phyloP scores from a whole-genome alignment of 2,113 vertebrate genomes.

The Procavia capensis region DNA sequence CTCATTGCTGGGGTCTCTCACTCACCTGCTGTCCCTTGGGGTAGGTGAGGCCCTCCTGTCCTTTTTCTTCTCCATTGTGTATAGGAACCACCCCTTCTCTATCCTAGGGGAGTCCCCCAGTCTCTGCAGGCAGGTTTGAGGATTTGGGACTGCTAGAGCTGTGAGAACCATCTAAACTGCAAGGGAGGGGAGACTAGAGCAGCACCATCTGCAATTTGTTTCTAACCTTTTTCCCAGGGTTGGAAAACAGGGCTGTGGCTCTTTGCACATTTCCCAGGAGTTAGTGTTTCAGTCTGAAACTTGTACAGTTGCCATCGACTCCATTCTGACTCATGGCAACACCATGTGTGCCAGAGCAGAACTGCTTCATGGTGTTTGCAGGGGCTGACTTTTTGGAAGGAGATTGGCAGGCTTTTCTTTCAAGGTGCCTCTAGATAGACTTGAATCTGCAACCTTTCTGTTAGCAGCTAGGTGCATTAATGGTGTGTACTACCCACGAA shows the following conservation, averaged over 20 bases:
- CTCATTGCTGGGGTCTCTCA: neutral
- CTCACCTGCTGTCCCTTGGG: neutral
- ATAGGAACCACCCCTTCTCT: neutral
- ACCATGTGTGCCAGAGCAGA: no score
- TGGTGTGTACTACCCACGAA: neutral
- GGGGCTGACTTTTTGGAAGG: no score
- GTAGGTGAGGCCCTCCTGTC: neutral
- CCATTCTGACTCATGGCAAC: no score
- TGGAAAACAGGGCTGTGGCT: neutral
- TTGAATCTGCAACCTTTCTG: neutral
- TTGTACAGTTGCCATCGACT: no score
- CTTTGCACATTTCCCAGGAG: neutral
- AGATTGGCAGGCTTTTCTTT: neutral
- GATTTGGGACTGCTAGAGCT: neutral
- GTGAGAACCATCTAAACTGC: neutral
- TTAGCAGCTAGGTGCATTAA: neutral
- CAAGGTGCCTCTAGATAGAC: neutral
- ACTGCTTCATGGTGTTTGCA: neutral
- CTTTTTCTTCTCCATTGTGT: neutral
- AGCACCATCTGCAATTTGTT: neutral
- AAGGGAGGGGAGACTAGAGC: neutral
- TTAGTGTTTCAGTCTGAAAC: neutral
- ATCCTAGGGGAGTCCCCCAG: neutral
- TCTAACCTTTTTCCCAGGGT: neutral
- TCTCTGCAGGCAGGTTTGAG: neutral